phyloP scores from a whole-genome alignment of 2,113 vertebrate genomes.

The Eurypyga helias region DNA sequence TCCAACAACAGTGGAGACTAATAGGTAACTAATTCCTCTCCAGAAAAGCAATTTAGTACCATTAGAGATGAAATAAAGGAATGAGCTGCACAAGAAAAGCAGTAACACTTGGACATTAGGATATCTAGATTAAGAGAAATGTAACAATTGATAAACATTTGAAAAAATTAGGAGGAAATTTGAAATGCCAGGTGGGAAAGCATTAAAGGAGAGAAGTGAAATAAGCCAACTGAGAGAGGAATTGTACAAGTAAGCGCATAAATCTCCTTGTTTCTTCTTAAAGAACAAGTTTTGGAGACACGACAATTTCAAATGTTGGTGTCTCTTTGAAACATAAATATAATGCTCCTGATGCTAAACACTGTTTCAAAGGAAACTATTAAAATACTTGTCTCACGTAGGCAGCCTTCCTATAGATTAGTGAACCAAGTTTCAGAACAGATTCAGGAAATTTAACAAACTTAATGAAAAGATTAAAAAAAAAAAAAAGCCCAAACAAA shows the following conservation, averaged over 20 bases:
- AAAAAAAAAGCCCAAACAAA: neutral
- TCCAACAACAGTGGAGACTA: neutral
- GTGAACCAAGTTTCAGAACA: neutral
- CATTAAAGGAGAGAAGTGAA: conserved; percentile 81
- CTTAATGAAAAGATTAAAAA: neutral
- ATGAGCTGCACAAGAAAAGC: conserved; percentile 46
- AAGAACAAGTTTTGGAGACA: neutral
- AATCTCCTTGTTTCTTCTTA: neutral
- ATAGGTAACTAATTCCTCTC: conserved; percentile 27
- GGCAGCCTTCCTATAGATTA: neutral
- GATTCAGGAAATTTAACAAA: neutral
- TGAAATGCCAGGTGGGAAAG: conserved; percentile 64
- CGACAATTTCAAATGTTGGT: neutral
- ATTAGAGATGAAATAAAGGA: conserved; percentile 19
- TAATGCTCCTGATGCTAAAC: neutral
- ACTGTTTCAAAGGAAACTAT: neutral
- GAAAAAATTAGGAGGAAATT: neutral
- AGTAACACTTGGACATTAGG: conserved; percentile 18
- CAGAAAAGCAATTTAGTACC: conserved; percentile 33
- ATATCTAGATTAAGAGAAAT: neutral
- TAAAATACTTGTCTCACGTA: neutral
- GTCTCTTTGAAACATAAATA: neutral
- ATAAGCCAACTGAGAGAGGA: conserved; percentile 44
- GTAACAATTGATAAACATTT: neutral
- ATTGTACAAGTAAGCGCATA: neutral